Conservation (phyloP, 2,113 vertebrate genomes). For the Eulemur macaco region DNA sequence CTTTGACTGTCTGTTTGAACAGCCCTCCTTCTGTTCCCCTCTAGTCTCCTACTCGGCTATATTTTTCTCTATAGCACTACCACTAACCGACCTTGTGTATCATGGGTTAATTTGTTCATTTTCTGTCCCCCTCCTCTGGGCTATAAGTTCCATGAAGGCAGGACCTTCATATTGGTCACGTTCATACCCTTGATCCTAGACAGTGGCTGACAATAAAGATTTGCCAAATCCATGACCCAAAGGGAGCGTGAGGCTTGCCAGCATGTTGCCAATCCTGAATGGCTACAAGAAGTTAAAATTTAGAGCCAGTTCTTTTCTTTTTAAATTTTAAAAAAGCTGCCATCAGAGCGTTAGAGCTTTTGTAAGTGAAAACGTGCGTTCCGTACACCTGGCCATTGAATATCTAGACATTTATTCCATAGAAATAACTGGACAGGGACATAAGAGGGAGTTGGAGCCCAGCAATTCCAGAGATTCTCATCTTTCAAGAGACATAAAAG, state of each 20-base stretch:
- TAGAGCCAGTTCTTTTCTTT: not conserved
- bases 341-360: not conserved
- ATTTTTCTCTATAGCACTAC: not conserved
- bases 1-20: not conserved
- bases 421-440: not conserved
- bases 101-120: not conserved
- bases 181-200: not conserved
- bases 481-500: not conserved
- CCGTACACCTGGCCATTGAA: not conserved
- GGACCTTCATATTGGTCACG: not conserved
- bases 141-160: not conserved
- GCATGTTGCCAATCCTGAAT: not conserved
- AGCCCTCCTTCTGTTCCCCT: not conserved
- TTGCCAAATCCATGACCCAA: not conserved
- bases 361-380: not conserved
- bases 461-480: not conserved
- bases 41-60: not conserved
- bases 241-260: not conserved
- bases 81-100: not conserved
- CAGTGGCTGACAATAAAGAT: too few relatives aligned
- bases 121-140: not conserved
- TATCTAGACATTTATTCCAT: not conserved
- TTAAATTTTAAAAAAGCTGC: not conserved
- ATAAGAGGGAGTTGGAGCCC: not conserved
- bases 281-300: not conserved